Evolutionary conservation across 2,113 vertebrate genomes (phyloP), one percentile per base, ranked within the genome.

Genomic region (Neomonachus schauinslandi): DNA sequence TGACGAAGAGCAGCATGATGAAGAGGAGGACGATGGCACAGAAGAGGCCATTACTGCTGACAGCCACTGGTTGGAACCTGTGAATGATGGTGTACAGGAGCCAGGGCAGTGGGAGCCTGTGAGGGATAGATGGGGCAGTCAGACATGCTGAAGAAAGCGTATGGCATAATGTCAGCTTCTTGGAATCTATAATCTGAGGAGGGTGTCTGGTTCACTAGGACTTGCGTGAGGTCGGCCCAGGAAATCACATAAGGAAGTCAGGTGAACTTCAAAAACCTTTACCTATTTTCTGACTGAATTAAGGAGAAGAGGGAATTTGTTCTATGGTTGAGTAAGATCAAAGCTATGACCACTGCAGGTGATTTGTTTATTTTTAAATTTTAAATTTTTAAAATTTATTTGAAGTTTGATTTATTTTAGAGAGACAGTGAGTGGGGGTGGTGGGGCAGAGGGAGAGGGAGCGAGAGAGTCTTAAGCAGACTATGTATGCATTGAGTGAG

Each of bases 21-120:
- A 99, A 99, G 98, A 99, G 99, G 59, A 99, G 99, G 95, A 99
- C 99, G 36, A 99, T 99, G 2, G 99, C 99, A 2, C 99, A 99
- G 99, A 99, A 99, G 82, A 99, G 99, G 77, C 99, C 99, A 1
- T 99, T 99, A 99, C 99, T 99, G 99, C 99, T 99, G 96, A 99
- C 99, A 3, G 98, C 74, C 98, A 99, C 99, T 0, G 99, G 99
- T 2, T 89, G 55, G 95, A 99, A 81, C 59, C 90, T 97, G 95
- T 98, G 99, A 93, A 99, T 97, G 18, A 98, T 21, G 94, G 99
- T 99, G 97, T 98, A 99, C 49, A 99, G 96, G 77, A 99, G 99
- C 99, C 99, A 99, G 0, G 99, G 99, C 96, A 99, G 99, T 1
- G 99, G 99, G 93, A 99, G 99, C 46, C 99, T 99, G 99, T 89